Base-by-base conservation (phyloP, 92 coral and sea anemone genomes). In the Paramuricea clavata region DNA sequence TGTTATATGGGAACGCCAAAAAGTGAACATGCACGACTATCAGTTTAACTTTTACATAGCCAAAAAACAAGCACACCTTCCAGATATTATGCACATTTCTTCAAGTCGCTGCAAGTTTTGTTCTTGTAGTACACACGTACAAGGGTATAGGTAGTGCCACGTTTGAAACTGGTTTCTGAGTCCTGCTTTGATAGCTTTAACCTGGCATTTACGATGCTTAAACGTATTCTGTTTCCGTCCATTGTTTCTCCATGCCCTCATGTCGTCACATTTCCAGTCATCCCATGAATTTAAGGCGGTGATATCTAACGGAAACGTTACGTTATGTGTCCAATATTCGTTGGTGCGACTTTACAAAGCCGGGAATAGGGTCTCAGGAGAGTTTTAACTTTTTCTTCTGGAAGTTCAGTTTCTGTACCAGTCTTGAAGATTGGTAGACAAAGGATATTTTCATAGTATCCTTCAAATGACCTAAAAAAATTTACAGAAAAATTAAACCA, bases 191-290 rank as follows among this genome's bases (percentile, higher is more conserved):
- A 43, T 47, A 0, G 86, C 86, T 28, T 33, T 52, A 21, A 82
- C 44, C 7, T 28, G 34, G 25, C 86, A 77, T 32, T 67, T 57
- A 60, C 17, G 17, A 31, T 82, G 77, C 36, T 28, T 49, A 44
- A 82, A 82, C 23, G 15, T 69, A 64, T 80, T 28, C 32, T 23
- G 41, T 34, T 68, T 64, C 33, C 23, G 30, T n/a, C 85, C 85
- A 39, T 80, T 80, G 52, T 80, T 80, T 35, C 68, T 33, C 85
- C 85, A 80, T 16, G 85, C 74, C 49, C 85, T 74, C 85, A 59
- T 80, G 10, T 77, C 83, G 27, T 77, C 83, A 59, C 47, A 32
- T 39, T 49, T 56, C 84, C 84, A 79, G 50, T 79, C 85, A 15
- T 80, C 74, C 34, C 50, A 49, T n/a, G 85, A 57, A 27, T 80